Evolutionary conservation across 2,113 vertebrate genomes (phyloP), one percentile per base, ranked within the genome.

Genomic region (Daphoenositta chrysoptera): DNA sequence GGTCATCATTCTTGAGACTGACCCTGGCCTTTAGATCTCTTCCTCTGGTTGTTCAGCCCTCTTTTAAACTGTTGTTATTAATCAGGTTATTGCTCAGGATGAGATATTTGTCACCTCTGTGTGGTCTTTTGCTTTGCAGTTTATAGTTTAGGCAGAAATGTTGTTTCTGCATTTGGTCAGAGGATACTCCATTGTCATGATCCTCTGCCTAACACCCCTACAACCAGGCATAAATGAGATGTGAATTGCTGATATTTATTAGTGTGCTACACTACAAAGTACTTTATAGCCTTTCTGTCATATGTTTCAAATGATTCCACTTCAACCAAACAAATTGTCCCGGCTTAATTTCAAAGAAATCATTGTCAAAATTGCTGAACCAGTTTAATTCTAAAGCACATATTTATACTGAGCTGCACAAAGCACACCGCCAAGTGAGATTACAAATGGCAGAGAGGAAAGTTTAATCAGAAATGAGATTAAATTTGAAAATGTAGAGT

Each of bases 301-400:
- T 23, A 9, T 45, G 88, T 95, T 97, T 97, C 94, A 87, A 93
- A 97, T 61, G 35, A 81, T 91, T 89, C 96, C 57, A 71, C 91
- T 97, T 84, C 95, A 97, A 91, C 92, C 96, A 96, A 96, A 97
- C 97, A 97, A 97, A 98, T 97, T 78, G 96, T 95, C 89, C 47
- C 11, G 82, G 94, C 92, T 93, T 97, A 97, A 97, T 97, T 98
- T 97, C 95, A 26, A 39, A 96, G 97, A 97, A 97, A 97, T 97
- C 96, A 93, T 97, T 97, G 97, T 98, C 97, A 95, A 80, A 97
- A 95, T 77, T 95, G 97, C 97, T 96, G 96, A 97, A 96, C 81
- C 96, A 96, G 96, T 98, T 97, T 97, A 97, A 97, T 97, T 95
- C 95, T 84, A 97, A 97, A 97, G 96, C 96, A 95, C 85, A 93